Conservation (phyloP, 2,888 invertebrate genomes). For the Mimumesa dahlbomi region DNA sequence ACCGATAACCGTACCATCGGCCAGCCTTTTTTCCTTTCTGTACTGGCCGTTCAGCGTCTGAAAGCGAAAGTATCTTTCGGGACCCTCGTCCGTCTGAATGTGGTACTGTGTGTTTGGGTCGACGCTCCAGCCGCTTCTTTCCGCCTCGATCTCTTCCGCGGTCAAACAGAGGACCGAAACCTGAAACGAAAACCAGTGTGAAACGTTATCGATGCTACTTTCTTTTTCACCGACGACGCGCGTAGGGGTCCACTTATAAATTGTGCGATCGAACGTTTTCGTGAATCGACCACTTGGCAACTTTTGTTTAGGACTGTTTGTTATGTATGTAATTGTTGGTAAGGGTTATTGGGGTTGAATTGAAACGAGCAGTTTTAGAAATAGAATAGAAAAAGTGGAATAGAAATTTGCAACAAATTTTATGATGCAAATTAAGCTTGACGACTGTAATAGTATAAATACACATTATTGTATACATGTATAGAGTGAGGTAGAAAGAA, state of each 20-base stretch:
- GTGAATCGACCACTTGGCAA: too few species aligned
- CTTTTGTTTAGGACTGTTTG: too few species aligned
- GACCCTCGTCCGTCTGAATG: slow-evolving; percentile 96
- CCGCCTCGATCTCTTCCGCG: slow-evolving; percentile 75
- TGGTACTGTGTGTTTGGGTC: slow-evolving; percentile 89
- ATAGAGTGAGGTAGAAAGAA: too few species aligned
- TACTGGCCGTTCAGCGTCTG: slow-evolving; percentile 95
- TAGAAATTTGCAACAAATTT: too few species aligned
- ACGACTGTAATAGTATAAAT: too few species aligned
- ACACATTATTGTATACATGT: too few species aligned
- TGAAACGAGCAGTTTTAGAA: too few species aligned
- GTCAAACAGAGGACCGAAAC: slow-evolving; percentile 75
- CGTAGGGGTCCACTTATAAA: too few species aligned
- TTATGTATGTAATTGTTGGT: too few species aligned
- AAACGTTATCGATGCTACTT: slow-evolving; percentile 5
- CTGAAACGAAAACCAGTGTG: slow-evolving; percentile 56
- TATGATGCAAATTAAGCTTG: background rate
- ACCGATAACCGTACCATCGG: slow-evolving; percentile 93
- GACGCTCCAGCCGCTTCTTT: slow-evolving; percentile 83
- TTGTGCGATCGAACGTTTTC: too few species aligned
- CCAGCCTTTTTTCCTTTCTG: slow-evolving; percentile 91
- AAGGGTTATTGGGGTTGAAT: too few species aligned
- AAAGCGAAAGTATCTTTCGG: slow-evolving; percentile 93
- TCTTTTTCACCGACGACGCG: background rate
- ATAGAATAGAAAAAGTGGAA: too few species aligned